Evolutionary conservation across 2,797 vertebrate genomes (phyloP), one percentile per base, ranked within the genome.

Genomic region (Cossypha polioptera): DNA sequence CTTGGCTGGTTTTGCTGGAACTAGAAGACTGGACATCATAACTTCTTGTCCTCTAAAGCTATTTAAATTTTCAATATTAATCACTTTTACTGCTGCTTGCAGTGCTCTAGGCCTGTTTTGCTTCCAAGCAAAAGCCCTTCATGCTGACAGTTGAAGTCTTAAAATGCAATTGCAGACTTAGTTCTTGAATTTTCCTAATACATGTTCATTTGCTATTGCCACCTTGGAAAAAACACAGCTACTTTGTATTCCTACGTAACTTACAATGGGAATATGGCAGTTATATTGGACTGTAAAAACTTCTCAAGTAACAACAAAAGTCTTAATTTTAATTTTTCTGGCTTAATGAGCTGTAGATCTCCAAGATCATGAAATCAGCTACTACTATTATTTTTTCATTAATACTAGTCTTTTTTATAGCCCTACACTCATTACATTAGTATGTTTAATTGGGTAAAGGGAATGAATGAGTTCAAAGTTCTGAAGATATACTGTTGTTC

Each of bases 401-500:
- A 72, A 35, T 68, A 20, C 11, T 54, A 11, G 86, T 75, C 22
- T 85, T 11, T 93, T 85, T 81, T 53, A n/a, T 82, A 83, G 20
- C 36, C 38, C 25, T 87, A 26, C 57, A 65, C 15, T 92, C 55
- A 77, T 81, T 65, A 45, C 10, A 63, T 25, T 72, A 89, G 31
- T 45, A 42, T 89, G 24, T 61, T 83, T 68, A 89, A 83, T 80
- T 91, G 55, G 51, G 51, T 91, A 69, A 91, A 93, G 17, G 20
- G 59, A 86, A 77, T 14, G 0, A 88, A 71, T 33, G 17, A 63
- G 19, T 84, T 94, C 26, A 81, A 76, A 94, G 58, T 78, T 84
- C 33, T 81, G 80, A 88, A 81, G 36, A 78, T 83, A 95, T 71
- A 83, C 92, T 95, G 92, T 75, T 94, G 89, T 94, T 96, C 89